A percentile compares a stretch with the other conserved stretches of the same genome.
Evolutionary conservation across 2,797 vertebrate species (phyloP).

Genomic region (Gambelia wislizenii): DNA sequence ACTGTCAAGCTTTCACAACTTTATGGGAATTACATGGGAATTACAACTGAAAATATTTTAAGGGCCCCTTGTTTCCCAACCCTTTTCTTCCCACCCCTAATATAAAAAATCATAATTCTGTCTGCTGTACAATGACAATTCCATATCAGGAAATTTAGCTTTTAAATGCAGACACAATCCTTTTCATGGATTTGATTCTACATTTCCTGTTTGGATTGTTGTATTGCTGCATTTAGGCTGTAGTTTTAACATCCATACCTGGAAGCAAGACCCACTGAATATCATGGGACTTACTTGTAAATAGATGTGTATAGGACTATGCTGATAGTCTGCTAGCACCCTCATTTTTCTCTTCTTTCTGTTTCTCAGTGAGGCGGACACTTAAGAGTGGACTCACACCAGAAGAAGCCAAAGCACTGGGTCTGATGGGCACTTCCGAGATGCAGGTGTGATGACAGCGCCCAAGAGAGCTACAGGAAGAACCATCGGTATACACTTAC

Average conservation of each 20-base stretch:
- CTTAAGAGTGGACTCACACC: slow-evolving; percentile 93
- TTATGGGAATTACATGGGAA: no score
- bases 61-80: no score
- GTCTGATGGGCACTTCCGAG: slow-evolving; percentile 90
- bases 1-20: no score
- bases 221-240: slow-evolving; percentile 2
- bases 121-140: not conserved
- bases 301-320: not conserved
- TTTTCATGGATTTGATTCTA: not conserved
- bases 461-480: slow-evolving; percentile 51
- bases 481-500: not conserved
- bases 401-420: slow-evolving; percentile 94
- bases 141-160: not conserved
- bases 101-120: not conserved
- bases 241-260: not conserved
- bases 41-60: no score
- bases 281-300: not conserved
- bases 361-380: slow-evolving; percentile 90
- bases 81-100: not conserved
- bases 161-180: not conserved
- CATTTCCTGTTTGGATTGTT: slow-evolving; percentile 9
- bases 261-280: not conserved
- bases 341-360: slow-evolving; percentile 28
- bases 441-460: slow-evolving; percentile 93
- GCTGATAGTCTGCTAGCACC: slow-evolving; percentile 30